Percentiles rank a stretch among this genome's conserved stretches.
Evolutionary conservation across 2,888 invertebrate species (phyloP).

Genomic region (Sesia bembeciformis): DNA sequence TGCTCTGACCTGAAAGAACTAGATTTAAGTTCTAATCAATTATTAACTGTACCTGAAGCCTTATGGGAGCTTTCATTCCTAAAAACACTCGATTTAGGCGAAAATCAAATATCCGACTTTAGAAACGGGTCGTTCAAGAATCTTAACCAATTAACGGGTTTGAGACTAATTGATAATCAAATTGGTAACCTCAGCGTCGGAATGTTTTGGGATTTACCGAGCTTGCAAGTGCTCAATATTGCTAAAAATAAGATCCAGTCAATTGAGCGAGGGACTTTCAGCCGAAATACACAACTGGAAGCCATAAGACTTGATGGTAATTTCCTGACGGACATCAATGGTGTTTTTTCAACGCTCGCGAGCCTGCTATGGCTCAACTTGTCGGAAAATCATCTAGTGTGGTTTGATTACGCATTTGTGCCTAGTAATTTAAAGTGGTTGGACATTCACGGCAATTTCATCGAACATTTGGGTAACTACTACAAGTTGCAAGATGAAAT

Average conservation of each 20-base stretch:
- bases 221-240: conserved; percentile 88
- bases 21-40: conserved; percentile 90
- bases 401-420: conserved; percentile 95
- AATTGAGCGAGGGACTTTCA: conserved; percentile 89
- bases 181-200: conserved; percentile 88
- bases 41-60: conserved; percentile 87
- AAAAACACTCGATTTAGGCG: conserved; percentile 91
- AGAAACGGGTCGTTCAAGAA: conserved; percentile 89
- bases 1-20: conserved; percentile 91
- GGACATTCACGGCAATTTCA: conserved; percentile 92
- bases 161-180: conserved; percentile 92
- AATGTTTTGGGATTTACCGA: conserved; percentile 90
- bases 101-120: conserved; percentile 90
- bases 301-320: conserved; percentile 92
- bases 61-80: conserved; percentile 86
- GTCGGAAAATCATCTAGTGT: conserved; percentile 92
- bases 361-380: conserved; percentile 90
- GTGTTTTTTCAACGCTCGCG: conserved; percentile 89
- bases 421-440: conserved; percentile 92
- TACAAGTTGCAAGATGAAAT: conserved; percentile 89
- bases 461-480: conserved; percentile 90
- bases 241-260: conserved; percentile 92
- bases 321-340: conserved; percentile 90
- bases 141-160: conserved; percentile 88
- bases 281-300: conserved; percentile 85